Base-by-base conservation (phyloP, 2,797 vertebrate genomes). In the Anabas testudineus region DNA sequence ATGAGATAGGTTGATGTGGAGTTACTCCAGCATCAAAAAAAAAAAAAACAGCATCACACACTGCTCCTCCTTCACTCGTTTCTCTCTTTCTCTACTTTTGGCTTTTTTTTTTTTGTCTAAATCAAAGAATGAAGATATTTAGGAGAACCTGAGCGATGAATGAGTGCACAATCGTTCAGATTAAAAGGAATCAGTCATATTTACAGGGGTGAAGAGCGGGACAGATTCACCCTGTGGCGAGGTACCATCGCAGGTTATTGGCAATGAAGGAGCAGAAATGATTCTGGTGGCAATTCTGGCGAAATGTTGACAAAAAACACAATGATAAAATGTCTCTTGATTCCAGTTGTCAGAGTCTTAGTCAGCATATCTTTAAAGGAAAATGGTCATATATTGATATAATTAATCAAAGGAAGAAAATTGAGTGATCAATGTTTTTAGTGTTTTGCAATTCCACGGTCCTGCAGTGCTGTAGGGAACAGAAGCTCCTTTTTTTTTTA, bases 1-100 rank as follows among this genome's bases (percentile, higher is more conserved):
- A 88, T 90, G 88, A 84, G 80, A 86, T 71, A 58, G 83, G 80
- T 76, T 80, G 73, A 71, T 68, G 74, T 64, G 70, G 70, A 88
- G 72, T 76, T 73, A 64, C 74, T 73, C 66, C 78, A 76, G 81
- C 69, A 82, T n/a, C n/a, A n/a, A n/a, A n/a, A n/a, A n/a, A n/a
- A n/a, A 30, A 30, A 75, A 76, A 79, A 85, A 79, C 72, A 49
- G 48, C 68, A 80, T 62, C 78, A 43, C 45, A 5, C 58, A 43
- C 57, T 3, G 0, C 22, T 48, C 45, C 24, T 52, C 6, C 13
- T 47, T 70, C 24, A 24, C 1, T 49, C 10, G n/a, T 21, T 26
- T 53, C 9, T 49, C 21, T 14, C 0, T 32, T 32, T 42, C 19
- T 70, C 43, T 14, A 0, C 56, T 55, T 55, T 36, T 34, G n/a